Conservation (phyloP, 2,888 invertebrate species). For the Deilephila elpenor region DNA sequence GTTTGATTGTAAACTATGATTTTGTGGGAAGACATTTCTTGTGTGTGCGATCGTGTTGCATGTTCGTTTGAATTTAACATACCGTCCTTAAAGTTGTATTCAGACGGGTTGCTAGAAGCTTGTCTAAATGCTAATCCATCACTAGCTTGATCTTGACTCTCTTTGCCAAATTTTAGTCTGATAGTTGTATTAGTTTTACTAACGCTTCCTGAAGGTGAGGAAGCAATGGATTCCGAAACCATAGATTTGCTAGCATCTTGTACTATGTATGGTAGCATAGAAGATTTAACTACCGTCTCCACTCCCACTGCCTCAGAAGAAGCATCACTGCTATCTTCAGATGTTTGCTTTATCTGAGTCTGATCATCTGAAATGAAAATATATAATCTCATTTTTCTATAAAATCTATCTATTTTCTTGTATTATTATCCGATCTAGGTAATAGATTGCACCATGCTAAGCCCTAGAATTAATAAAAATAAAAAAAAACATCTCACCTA, state of each 20-base stretch:
- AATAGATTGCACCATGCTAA: no score
- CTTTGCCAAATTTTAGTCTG: constrained; percentile 5
- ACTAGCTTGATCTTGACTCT: neutral
- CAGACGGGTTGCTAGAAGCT: neutral
- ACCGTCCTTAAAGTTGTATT: neutral
- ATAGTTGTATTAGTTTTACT: neutral
- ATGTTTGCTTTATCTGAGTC: neutral
- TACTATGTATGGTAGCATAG: neutral
- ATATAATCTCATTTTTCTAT: no score
- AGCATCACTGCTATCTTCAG: neutral
- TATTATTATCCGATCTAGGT: no score
- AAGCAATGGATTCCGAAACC: neutral
- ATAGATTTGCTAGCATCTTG: neutral
- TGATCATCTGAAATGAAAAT: neutral
- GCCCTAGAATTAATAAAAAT: neutral
- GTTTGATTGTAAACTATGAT: neutral
- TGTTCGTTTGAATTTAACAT: neutral
- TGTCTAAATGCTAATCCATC: neutral
- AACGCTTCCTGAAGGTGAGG: neutral
- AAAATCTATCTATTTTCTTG: no score
- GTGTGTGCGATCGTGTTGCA: neutral
- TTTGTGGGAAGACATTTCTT: constrained; percentile 9
- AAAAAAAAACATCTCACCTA: neutral
- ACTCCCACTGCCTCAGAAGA: neutral
- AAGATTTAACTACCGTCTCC: neutral